phyloP scores from a whole-genome alignment of 2,797 vertebrate genomes.

The Pangasius krempfi region DNA sequence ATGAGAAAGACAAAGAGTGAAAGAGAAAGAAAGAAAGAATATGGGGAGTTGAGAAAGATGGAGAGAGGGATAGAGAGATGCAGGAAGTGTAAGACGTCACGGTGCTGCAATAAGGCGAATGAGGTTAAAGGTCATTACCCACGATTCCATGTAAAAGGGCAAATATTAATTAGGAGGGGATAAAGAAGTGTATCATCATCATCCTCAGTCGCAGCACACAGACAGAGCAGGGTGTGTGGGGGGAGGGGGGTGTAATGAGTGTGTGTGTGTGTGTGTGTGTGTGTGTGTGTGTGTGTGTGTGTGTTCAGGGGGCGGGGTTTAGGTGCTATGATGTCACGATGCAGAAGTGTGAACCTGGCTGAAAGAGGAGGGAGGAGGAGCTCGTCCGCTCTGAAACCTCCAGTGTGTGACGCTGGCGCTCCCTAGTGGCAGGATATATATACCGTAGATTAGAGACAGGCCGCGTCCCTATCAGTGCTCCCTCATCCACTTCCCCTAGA shows the following conservation, averaged over 20 bases:
- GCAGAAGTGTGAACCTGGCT: slow-evolving; percentile 80
- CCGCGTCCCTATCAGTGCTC: background rate
- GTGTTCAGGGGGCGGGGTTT: slow-evolving; percentile 55
- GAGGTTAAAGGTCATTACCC: slow-evolving; percentile 75
- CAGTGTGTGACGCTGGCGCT: slow-evolving; percentile 76
- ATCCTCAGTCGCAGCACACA: slow-evolving; percentile 59
- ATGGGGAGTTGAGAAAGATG: background rate
- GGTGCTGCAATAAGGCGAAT: slow-evolving; percentile 65
- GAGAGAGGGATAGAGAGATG: slow-evolving; percentile 31
- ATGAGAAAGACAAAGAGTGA: too few species aligned
- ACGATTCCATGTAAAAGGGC: slow-evolving; percentile 61
- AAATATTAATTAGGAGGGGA: slow-evolving; percentile 70
- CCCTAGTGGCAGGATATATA: slow-evolving; percentile 81
- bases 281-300: slow-evolving; percentile 1
- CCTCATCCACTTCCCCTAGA: slow-evolving; percentile 12
- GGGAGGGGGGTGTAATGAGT: slow-evolving; percentile 12
- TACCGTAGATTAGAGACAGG: background rate
- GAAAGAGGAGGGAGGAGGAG: slow-evolving; percentile 75
- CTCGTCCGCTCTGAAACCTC: slow-evolving; percentile 77
- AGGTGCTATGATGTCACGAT: slow-evolving; percentile 80
- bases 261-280: background rate
- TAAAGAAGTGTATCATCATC: slow-evolving; percentile 59
- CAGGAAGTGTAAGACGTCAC: slow-evolving; percentile 63
- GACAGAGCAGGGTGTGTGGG: slow-evolving; percentile 56
- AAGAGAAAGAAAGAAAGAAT: too few species aligned